A percentile compares a stretch with the other conserved stretches of the same genome.
phyloP scores from a whole-genome alignment of 2,888 invertebrate genomes.

The Lasioglossum morio region DNA sequence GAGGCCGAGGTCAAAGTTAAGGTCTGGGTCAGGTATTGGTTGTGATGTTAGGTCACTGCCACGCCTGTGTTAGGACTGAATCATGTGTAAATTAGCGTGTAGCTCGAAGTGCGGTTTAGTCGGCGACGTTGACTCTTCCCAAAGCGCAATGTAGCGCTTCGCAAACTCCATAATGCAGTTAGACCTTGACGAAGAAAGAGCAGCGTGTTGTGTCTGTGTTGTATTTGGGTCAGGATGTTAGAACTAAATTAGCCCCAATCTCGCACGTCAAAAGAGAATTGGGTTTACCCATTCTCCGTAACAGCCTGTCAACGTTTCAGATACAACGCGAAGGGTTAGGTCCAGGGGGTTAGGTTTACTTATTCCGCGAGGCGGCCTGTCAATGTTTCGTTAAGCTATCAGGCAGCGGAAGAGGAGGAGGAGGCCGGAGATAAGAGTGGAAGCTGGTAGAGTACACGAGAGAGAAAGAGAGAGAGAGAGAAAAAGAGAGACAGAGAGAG shows the following conservation, averaged over 20 bases:
- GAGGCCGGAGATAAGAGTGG: slow-evolving; percentile 7
- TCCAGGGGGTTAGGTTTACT: neutral
- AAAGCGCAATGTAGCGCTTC: neutral
- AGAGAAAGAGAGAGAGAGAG: neutral
- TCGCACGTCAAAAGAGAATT: neutral
- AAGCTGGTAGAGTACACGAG: neutral
- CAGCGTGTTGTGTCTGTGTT: neutral
- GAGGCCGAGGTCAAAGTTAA: neutral
- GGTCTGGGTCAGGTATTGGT: neutral
- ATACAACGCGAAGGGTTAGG: neutral
- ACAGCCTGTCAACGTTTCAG: neutral
- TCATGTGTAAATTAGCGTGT: neutral
- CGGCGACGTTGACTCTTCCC: neutral
- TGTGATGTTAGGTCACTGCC: neutral
- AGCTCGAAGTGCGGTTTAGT: neutral
- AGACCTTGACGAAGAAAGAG: neutral
- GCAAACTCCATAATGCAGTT: neutral
- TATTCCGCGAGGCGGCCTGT: neutral
- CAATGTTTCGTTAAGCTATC: slow-evolving; percentile 16
- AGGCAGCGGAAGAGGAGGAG: neutral
- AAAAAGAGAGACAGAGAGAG: neutral
- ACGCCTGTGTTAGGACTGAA: neutral
- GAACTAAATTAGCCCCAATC: neutral
- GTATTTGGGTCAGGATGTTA: neutral
- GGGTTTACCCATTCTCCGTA: neutral